Conservation (phyloP, 2,888 invertebrate species). For the Bombyx huttoni region DNA sequence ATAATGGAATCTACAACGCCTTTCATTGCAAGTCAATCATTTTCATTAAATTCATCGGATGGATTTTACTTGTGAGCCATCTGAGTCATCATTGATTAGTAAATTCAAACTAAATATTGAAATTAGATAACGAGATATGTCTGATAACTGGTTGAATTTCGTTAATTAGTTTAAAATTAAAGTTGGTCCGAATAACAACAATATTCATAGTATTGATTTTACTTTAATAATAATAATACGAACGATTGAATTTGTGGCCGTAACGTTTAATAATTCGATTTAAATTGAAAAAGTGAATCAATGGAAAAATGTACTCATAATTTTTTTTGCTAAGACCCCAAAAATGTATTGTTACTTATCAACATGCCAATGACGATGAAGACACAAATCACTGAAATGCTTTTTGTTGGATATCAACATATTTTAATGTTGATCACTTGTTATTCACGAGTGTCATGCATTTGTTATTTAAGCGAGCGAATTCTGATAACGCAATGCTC, state of each 20-base stretch:
- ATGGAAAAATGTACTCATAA: background rate
- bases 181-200: too few relatives aligned
- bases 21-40: background rate
- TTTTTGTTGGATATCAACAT: background rate
- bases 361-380: background rate
- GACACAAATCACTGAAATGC: background rate
- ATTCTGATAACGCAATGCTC: too few relatives aligned
- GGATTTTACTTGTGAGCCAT: background rate
- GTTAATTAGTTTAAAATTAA: too few relatives aligned
- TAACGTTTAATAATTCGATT: too few relatives aligned
- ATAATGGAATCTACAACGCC: constrained; percentile 11
- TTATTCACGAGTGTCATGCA: background rate
- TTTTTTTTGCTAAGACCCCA: background rate
- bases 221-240: too few relatives aligned
- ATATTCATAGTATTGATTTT: too few relatives aligned
- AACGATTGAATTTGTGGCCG: too few relatives aligned
- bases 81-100: background rate
- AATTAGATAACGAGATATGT: too few relatives aligned
- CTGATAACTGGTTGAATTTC: too few relatives aligned
- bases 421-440: background rate
- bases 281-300: too few relatives aligned
- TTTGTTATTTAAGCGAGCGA: too few relatives aligned
- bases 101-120: background rate
- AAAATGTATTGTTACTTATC: background rate
- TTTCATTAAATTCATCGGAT: background rate